A percentile compares a stretch with the other conserved stretches of the same genome.
Conservation (phyloP, 2,888 invertebrate genomes). For the Apamea anceps region DNA sequence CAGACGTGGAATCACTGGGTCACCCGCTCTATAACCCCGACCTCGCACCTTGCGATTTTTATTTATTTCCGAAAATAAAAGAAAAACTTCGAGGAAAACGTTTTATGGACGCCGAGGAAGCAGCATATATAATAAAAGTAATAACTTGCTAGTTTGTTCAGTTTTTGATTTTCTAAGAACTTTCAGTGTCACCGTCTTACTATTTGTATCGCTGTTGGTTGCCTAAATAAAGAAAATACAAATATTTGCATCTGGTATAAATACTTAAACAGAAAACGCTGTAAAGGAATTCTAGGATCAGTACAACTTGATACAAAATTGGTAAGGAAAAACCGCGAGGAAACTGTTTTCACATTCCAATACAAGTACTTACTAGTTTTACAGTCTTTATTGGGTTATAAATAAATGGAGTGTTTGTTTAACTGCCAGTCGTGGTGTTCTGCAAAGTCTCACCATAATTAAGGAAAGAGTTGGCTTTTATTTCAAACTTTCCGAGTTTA, state of each 20-base stretch:
- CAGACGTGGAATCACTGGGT: too few species aligned
- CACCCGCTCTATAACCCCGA: too few species aligned
- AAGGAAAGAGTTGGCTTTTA: background rate
- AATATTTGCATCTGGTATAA: background rate
- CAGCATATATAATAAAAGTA: too few species aligned
- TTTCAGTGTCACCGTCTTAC: too few species aligned
- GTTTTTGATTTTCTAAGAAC: too few species aligned
- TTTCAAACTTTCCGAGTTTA: background rate
- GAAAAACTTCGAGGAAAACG: too few species aligned
- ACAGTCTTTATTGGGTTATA: background rate
- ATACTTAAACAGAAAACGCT: background rate
- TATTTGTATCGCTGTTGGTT: too few species aligned
- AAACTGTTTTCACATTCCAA: conserved; percentile 7
- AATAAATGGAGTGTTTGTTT: conserved; percentile 31
- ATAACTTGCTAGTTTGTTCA: too few species aligned
- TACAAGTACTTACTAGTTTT: background rate
- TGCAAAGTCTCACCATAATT: conserved; percentile 17
- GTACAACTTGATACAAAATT: conserved; percentile 1
- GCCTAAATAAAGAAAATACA: background rate
- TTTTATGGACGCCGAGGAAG: too few species aligned
- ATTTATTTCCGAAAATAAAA: too few species aligned
- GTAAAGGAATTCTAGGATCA: background rate
- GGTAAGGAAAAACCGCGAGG: background rate
- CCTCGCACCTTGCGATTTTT: too few species aligned
- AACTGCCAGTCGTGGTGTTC: conserved; percentile 11